These are phyloP conservation scores for Podiceps cristatus DNA, from an alignment of 2,113 vertebrate genomes.

Conservation along the genomic window DNA sequence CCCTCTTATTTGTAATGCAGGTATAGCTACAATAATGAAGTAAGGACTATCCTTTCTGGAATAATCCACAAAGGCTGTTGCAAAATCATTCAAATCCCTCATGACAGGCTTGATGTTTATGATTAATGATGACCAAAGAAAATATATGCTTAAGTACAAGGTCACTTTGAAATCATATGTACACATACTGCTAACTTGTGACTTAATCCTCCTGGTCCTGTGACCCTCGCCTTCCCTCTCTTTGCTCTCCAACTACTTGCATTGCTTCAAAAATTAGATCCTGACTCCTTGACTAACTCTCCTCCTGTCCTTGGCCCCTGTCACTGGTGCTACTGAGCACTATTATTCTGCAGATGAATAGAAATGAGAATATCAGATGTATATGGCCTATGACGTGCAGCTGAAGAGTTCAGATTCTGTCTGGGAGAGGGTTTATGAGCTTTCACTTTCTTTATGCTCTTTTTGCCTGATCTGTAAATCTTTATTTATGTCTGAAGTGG, in stretches of 20 bases:
- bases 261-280: neutral
- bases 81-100: neutral
- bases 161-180: neutral
- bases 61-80: neutral
- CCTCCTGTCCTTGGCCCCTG: neutral
- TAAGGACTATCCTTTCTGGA: neutral
- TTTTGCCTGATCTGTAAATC: neutral
- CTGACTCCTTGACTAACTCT: neutral
- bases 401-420: neutral
- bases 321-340: neutral
- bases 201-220: neutral
- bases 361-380: neutral
- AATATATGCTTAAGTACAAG: neutral
- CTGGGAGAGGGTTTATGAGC: neutral
- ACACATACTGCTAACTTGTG: neutral
- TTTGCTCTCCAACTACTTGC: neutral
- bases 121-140: conserved; percentile 5
- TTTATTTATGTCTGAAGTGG: neutral
- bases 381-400: neutral
- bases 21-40: neutral
- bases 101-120: neutral
- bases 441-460: neutral
- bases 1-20: neutral
- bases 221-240: neutral
- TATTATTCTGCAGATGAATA: neutral